Base-by-base conservation (phyloP, 2,888 invertebrate genomes). In the Chrysomela aeneicollis region DNA sequence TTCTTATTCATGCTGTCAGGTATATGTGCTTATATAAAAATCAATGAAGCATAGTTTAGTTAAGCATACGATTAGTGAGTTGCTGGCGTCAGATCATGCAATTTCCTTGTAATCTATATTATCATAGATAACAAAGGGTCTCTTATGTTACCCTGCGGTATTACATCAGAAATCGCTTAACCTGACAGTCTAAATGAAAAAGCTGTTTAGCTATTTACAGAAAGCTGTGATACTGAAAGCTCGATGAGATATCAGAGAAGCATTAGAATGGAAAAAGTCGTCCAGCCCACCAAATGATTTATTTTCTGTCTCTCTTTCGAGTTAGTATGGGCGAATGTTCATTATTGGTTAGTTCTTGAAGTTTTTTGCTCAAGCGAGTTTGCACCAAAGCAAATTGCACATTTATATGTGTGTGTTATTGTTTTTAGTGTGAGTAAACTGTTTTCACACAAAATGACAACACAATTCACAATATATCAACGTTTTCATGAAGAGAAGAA, bases 361-460 rank as follows among this genome's bases (percentile, higher is more conserved):
- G 52, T 26, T 26, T 26, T 26, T 26, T 68, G 74, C 74, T 66
- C 57, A 77, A 76, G 76, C 76, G 54, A 62, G 55, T 73, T 76
- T 74, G 76, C 77, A 76, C 73, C 71, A 74, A 77, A 77, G 77
- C 77, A 71, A 72, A 75, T 77, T 77, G 78, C 77, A 77, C 77
- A 78, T 77, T 74, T 42, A 62, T 54, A 62, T 74, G 67, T 72
- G 74, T 75, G 26, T 46, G 64, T 71, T 66, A 60, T 47, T 61
- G 68, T 68, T 55, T 59, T 66, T 68, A 61, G 69, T 69, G 69
- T 69, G 35, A 59, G 42, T 62, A 62, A 47, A n/a, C n/a, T n/a
- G 52, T 52, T 61, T 47, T 57, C 57, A 67, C 59, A 64, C 52
- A 68, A 70, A 70, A 70, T 68, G 66, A 70, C 70, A 67, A 64